Percentiles rank a stretch among this genome's conserved stretches.
Evolutionary conservation across 2,888 invertebrate species (phyloP).

Genomic region (Meganola albula): DNA sequence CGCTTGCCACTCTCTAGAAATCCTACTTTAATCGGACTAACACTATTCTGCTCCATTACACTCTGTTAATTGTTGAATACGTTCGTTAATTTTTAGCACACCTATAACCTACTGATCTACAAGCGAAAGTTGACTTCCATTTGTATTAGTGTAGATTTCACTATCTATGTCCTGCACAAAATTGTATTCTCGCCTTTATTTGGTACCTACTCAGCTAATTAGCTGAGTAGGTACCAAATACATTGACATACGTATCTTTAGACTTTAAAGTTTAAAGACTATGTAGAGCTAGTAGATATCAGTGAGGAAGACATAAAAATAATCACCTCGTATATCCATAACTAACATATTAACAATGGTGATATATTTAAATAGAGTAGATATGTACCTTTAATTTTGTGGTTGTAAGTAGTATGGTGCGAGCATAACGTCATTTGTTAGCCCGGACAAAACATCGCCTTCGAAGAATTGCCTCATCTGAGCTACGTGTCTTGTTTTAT

Average conservation of each 20-base stretch:
- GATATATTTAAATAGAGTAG: not conserved
- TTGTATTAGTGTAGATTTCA: not conserved
- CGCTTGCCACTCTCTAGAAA: not conserved
- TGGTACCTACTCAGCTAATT: too few species aligned
- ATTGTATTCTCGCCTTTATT: too few species aligned
- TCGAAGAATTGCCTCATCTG: constrained; percentile 43
- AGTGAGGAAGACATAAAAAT: too few species aligned
- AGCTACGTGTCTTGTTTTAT: constrained; percentile 37
- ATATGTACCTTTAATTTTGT: constrained; percentile 18
- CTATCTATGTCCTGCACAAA: too few species aligned
- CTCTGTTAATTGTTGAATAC: not conserved
- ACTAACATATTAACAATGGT: not conserved
- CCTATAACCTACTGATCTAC: not conserved
- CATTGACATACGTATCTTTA: too few species aligned
- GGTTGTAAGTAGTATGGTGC: constrained; percentile 10
- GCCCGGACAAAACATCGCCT: constrained; percentile 33
- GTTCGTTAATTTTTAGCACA: not conserved
- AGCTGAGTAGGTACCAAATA: too few species aligned
- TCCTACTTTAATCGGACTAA: not conserved
- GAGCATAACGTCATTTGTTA: constrained; percentile 32
- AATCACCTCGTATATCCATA: too few species aligned
- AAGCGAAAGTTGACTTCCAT: not conserved
- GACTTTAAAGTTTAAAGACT: too few species aligned
- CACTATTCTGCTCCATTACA: not conserved
- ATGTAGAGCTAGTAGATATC: too few species aligned